Evolutionary conservation across 2,797 vertebrate species (phyloP).

Genomic region (Diglossa cyanea): DNA sequence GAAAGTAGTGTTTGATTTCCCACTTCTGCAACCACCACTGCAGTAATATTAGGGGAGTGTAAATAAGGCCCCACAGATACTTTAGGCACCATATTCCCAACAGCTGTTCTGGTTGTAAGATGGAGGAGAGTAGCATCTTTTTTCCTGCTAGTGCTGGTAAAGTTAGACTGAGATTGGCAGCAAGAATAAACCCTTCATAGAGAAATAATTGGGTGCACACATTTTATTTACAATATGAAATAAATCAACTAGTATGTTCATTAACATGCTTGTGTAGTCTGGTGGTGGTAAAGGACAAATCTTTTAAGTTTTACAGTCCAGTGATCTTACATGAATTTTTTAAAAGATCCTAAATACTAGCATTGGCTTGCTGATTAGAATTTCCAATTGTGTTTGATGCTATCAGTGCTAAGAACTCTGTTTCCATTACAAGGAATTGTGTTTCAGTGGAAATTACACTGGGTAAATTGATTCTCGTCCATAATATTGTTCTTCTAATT

Average conservation of each 20-base stretch:
- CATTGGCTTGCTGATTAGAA: background rate
- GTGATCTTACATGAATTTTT: background rate
- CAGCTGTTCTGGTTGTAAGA: background rate
- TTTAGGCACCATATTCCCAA: background rate
- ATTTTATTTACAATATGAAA: background rate
- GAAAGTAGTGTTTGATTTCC: constrained; percentile 17
- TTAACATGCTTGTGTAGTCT: background rate
- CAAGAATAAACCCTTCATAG: background rate
- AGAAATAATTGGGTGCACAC: background rate
- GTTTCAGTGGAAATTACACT: background rate
- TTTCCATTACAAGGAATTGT: background rate
- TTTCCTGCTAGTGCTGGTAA: background rate
- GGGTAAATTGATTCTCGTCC: background rate
- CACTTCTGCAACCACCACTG: background rate
- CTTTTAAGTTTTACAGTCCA: background rate
- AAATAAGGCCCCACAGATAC: background rate
- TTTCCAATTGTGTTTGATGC: background rate
- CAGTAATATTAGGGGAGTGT: background rate
- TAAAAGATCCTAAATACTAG: background rate
- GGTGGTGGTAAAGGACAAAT: background rate
- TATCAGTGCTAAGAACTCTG: background rate
- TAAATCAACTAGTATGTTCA: background rate
- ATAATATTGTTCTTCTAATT: background rate
- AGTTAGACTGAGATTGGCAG: background rate
- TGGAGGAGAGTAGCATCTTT: background rate